Evolutionary conservation across 64 coral and sea anemone genomes (phyloP).

Genomic region (Pocillopora verrucosa): DNA sequence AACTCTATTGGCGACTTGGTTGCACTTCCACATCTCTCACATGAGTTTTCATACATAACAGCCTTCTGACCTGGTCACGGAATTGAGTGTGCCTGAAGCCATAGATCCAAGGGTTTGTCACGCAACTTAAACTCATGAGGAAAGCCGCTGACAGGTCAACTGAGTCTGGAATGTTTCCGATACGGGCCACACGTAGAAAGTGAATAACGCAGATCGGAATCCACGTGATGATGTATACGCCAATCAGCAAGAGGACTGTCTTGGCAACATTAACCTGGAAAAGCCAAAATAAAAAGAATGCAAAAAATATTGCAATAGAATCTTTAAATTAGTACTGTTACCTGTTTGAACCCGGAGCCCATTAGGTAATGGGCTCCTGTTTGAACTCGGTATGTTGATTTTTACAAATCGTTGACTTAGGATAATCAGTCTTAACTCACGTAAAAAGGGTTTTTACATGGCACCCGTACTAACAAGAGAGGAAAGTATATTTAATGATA

Average conservation of each 20-base stretch:
- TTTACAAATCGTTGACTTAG: no score
- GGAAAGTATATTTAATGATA: no score
- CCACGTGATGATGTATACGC: conserved; percentile 85
- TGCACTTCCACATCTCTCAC: conserved; percentile 5
- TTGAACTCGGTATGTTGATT: no score
- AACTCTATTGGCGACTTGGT: not conserved
- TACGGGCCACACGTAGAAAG: conserved; percentile 71
- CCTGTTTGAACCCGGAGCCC: no score
- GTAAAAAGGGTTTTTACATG: no score
- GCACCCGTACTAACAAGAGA: no score
- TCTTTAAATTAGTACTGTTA: not conserved
- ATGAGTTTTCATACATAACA: conserved; percentile 51
- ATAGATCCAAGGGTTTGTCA: conserved; percentile 92
- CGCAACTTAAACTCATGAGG: conserved; percentile 72
- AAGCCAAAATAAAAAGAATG: not conserved
- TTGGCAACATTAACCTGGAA: conserved; percentile 72
- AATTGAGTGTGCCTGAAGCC: conserved; percentile 77
- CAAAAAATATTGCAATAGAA: not conserved
- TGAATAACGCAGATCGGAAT: conserved; percentile 74
- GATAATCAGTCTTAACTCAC: no score
- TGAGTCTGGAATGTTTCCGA: conserved; percentile 46
- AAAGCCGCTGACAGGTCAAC: conserved; percentile 74
- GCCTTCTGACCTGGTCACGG: conserved; percentile 52
- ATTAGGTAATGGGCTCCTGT: no score
- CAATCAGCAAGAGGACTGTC: conserved; percentile 61